Evolutionary conservation across 2,113 vertebrate species (phyloP), one percentile per base, ranked within the genome.

Genomic region (Zingel zingel): DNA sequence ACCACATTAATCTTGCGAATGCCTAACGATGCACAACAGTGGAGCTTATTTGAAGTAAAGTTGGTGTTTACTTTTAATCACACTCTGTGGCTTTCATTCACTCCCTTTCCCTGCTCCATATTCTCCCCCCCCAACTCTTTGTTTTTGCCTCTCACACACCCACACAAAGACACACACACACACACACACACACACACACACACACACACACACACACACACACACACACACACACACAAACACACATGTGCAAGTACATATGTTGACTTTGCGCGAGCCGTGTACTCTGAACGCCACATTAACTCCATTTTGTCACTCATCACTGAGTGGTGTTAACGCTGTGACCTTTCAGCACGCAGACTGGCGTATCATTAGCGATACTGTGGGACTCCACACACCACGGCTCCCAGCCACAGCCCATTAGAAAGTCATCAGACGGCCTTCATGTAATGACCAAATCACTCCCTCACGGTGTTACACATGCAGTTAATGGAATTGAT

Each of bases 281-380:
- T 53, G 83, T 57, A 66, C 82, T 65, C 83, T 59, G 59, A 83
- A 89, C 3, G 81, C 83, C 75, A 90, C 92, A 92, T 91, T 92
- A 87, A 75, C 87, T 91, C 86, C 63, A 59, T 81, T 72, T 68
- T 81, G 87, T 92, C 89, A 69, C 75, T 91, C 90, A 79, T 82
- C 86, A 69, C n/a, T 16, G 61, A 58, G 73, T 16, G 3, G 39
- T 53, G 79, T 88, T 89, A 83, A 85, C 58, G 1, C 67, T 7
- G 67, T 85, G 86, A 90, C 87, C 87, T 87, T 80, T 91, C 75
- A 63, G 79, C 76, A 7, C 16, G 16, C 86, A 88, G 47, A 30
- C 82, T 71, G 79, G 89, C 62, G 19, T 36, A 83, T 88, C 77
- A 82, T 83, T 82, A 81, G 16, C 10, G 50, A 76, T 77, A 16